Evolutionary conservation across 30 jellyfish, hydroid and myxozoan genomes (phyloP).

Genomic region (Turritopsis rubra): DNA sequence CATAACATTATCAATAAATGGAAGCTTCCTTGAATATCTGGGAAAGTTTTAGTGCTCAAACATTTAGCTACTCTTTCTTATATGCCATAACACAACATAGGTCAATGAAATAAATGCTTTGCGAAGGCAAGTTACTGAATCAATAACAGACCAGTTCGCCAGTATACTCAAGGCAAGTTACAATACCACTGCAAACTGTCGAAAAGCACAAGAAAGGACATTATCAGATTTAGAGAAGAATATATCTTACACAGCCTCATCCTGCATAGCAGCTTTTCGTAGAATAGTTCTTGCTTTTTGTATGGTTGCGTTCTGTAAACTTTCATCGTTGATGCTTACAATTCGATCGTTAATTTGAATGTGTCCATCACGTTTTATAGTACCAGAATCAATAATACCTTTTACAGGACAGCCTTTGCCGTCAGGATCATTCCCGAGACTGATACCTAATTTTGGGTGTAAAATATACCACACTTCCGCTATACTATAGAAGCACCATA

Average conservation of each 20-base stretch:
- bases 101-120: too few species aligned
- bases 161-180: too few species aligned
- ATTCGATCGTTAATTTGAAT: conserved; percentile 68
- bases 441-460: conserved; percentile 37
- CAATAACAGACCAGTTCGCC: too few species aligned
- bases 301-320: conserved; percentile 39
- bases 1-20: too few species aligned
- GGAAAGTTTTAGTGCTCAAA: too few species aligned
- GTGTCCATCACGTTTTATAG: conserved; percentile 68
- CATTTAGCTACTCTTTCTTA: too few species aligned
- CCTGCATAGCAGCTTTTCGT: conserved; percentile 69
- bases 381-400: conserved; percentile 73
- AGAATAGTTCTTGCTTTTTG: conserved; percentile 68
- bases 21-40: too few species aligned
- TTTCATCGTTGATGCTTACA: conserved; percentile 56
- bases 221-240: not conserved
- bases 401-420: conserved; percentile 86
- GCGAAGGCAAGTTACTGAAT: too few species aligned
- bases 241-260: conserved; percentile 49
- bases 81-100: too few species aligned
- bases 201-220: not conserved
- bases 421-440: conserved; percentile 76
- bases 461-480: not conserved
- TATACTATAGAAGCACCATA: not conserved
- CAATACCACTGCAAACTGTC: too few species aligned